phyloP scores from a whole-genome alignment of 2,888 invertebrate species.

The Drosophila prolongata region DNA sequence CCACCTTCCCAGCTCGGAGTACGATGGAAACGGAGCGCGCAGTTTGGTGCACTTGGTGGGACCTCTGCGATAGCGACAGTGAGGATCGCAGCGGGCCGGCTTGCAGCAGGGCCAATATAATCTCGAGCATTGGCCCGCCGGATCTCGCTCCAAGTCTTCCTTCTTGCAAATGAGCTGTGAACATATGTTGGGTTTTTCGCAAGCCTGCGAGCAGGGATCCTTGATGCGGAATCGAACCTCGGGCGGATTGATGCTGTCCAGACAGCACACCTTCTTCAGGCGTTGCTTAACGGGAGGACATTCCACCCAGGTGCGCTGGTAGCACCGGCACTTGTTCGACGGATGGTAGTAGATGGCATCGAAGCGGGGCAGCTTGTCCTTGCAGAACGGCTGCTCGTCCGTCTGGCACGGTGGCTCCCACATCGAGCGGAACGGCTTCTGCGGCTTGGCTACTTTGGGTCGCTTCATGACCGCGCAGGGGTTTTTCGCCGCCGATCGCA shows the following conservation, averaged over 20 bases:
- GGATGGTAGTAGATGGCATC: slow-evolving; percentile 58
- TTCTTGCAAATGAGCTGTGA: slow-evolving; percentile 37
- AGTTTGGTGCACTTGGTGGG: slow-evolving; percentile 34
- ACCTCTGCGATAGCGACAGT: slow-evolving; percentile 6
- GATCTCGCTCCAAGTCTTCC: background rate
- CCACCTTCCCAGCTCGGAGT: slow-evolving; percentile 48
- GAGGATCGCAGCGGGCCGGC: slow-evolving; percentile 23
- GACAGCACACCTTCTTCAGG: slow-evolving; percentile 57
- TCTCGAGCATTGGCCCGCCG: slow-evolving; percentile 27
- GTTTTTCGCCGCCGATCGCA: background rate
- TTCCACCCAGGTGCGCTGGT: slow-evolving; percentile 75
- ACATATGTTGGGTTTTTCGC: slow-evolving; percentile 30
- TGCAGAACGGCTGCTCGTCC: slow-evolving; percentile 33
- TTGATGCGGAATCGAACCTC: slow-evolving; percentile 50
- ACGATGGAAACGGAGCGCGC: slow-evolving; percentile 53
- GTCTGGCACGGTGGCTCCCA: slow-evolving; percentile 40
- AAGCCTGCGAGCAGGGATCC: slow-evolving; percentile 22
- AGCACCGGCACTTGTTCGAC: slow-evolving; percentile 42
- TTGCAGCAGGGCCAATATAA: slow-evolving; percentile 56
- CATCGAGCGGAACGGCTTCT: slow-evolving; percentile 56
- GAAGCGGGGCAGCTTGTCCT: slow-evolving; percentile 53
- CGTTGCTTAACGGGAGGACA: slow-evolving; percentile 52
- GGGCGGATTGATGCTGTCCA: slow-evolving; percentile 48
- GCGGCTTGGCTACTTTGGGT: background rate
- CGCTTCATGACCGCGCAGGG: slow-evolving; percentile 19